Evolutionary conservation across 2,113 vertebrate genomes (phyloP), one percentile per base, ranked within the genome.

Genomic region (Clarias magur): DNA sequence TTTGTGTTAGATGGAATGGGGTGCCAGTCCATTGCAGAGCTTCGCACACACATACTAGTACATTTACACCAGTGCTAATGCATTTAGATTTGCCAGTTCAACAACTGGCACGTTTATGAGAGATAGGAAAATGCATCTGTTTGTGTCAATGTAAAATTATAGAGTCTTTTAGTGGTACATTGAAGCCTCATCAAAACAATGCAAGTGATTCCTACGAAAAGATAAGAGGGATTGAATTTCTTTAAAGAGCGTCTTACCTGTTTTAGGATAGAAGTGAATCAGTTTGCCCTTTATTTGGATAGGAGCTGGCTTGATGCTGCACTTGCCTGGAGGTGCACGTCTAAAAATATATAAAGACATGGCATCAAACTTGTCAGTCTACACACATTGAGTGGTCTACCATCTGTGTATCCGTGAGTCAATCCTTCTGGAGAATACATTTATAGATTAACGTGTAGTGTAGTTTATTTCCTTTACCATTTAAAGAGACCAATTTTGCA

Each of bases 251-350:
- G 7, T 80, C 90, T 92, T 90, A 96, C 96, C 95, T 89, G 95
- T 92, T 90, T 88, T 95, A n/a, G 96, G 96, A 21, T 92, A 60
- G 85, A 96, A 96, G 86, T 93, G 92, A 87, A 96, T 88, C 82
- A 96, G 90, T 91, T 96, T 96, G 70, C 96, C 95, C 30, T 95
- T 95, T 72, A 96, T 90, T 10, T 93, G 93, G 15, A 96, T 90
- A 23, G 93, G 92, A 10, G 72, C 83, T 1, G 95, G 94, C 67
- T 94, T 96, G 63, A 93, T 60, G 53, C 34, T 91, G 88, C 96
- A 96, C 83, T 93, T 95, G 67, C 96, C 95, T 72, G 96, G 96
- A 63, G 95, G 80, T 0, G 96, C 96, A 90, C 95, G 93, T 88
- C 96, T 96, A 80, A 68, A 34, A 73, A 63, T 62, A 42, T 27